A percentile compares a stretch with the other conserved stretches of the same genome.
Evolutionary conservation across 2,888 invertebrate species (phyloP).

Genomic region (Monochamus alternatus): DNA sequence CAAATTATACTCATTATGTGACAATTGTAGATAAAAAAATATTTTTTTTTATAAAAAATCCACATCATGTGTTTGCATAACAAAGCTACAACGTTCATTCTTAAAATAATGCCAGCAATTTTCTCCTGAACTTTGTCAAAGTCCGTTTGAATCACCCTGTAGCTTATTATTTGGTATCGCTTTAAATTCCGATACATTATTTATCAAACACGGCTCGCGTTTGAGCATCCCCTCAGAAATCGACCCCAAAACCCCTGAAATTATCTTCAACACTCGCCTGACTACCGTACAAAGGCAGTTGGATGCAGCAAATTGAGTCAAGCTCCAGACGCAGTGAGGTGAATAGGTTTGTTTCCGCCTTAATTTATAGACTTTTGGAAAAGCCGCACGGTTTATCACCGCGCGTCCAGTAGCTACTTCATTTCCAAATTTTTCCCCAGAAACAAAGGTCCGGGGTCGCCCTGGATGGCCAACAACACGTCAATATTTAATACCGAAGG

Average conservation of each 20-base stretch:
- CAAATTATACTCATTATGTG: no score
- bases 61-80: no score
- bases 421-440: conserved; percentile 20
- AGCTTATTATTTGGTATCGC: no score
- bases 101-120: no score
- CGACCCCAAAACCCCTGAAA: conserved; percentile 12
- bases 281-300: conserved; percentile 57
- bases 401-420: conserved; percentile 26
- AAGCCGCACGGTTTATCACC: conserved; percentile 46
- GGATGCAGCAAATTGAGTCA: conserved; percentile 62
- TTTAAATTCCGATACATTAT: no score
- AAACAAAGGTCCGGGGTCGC: not conserved
- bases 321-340: conserved; percentile 50
- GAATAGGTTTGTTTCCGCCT: conserved; percentile 43
- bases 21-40: no score
- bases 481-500: conserved; percentile 1
- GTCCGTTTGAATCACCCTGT: no score
- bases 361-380: conserved; percentile 45
- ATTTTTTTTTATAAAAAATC: no score
- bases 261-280: conserved; percentile 58
- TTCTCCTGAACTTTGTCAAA: no score
- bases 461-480: not conserved
- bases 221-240: no score
- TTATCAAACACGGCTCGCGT: no score
- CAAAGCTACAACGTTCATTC: no score